A percentile compares a stretch with the other conserved stretches of the same genome.
phyloP scores from a whole-genome alignment of 2,113 vertebrate genomes.

The Anarhynchus alexandrinus region DNA sequence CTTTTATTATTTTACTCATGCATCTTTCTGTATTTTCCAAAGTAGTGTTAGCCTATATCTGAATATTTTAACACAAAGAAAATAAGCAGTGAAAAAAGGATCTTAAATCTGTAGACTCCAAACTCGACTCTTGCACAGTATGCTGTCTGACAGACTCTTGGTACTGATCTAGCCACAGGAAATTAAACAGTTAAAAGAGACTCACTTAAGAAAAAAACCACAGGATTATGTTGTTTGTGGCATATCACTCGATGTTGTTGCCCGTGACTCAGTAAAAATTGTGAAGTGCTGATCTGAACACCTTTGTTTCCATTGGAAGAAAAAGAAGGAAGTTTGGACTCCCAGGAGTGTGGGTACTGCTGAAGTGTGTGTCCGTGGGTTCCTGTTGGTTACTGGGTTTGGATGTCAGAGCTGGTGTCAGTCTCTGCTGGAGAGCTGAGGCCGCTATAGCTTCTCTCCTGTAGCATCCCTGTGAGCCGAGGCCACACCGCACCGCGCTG shows the following conservation, averaged over 20 bases:
- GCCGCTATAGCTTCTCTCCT: not conserved
- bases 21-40: not conserved
- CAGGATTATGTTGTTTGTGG: not conserved
- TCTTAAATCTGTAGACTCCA: not conserved
- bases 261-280: not conserved
- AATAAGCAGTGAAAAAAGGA: not conserved
- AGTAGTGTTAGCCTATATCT: not conserved
- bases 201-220: not conserved
- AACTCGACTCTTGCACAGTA: not conserved
- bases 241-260: not conserved
- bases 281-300: not conserved
- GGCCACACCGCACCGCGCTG: fast-evolving
- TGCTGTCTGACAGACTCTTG: not conserved
- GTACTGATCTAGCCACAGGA: not conserved
- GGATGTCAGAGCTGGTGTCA: fast-evolving
- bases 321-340: not conserved
- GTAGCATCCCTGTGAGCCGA: fast-evolving
- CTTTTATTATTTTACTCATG: not conserved
- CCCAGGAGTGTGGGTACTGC: not conserved
- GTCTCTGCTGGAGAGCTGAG: not conserved
- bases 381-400: not conserved
- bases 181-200: not conserved
- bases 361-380: not conserved
- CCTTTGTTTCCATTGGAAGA: not conserved
- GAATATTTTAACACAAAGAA: not conserved